Conservation (phyloP, 2,888 invertebrate genomes). For the Phortica magna region DNA sequence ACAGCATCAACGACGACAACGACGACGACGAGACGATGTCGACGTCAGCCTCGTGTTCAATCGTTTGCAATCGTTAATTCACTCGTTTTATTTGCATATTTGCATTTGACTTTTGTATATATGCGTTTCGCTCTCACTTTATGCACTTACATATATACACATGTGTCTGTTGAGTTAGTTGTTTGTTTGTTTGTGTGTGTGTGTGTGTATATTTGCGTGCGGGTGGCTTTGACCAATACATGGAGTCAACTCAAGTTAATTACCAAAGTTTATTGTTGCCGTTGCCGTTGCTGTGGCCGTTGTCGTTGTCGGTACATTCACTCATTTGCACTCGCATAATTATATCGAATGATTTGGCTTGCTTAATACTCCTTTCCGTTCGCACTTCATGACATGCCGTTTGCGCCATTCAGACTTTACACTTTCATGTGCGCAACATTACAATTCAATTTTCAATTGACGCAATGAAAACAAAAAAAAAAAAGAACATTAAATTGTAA, state of each 20-base stretch:
- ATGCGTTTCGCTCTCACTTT: not conserved
- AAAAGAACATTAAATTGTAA: too few relatives aligned
- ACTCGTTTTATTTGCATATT: not conserved
- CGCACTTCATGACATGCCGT: not conserved
- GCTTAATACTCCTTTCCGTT: not conserved
- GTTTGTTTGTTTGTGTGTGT: not conserved
- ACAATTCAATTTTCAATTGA: too few relatives aligned
- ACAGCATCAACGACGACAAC: not conserved
- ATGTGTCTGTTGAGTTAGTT: not conserved
- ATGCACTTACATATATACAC: not conserved
- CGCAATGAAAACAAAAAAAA: too few relatives aligned
- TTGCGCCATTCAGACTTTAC: not conserved
- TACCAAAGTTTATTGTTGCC: slow-evolving; percentile 23
- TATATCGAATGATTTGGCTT: not conserved
- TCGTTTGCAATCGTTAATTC: not conserved
- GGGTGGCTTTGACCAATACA: slow-evolving; percentile 11
- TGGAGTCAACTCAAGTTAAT: slow-evolving; percentile 21
- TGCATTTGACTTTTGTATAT: not conserved
- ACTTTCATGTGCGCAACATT: not conserved
- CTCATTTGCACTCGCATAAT: not conserved
- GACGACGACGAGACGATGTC: not conserved
- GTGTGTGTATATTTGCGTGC: not conserved
- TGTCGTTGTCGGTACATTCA: too few relatives aligned
- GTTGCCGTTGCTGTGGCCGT: not conserved
- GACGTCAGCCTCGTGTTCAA: not conserved